Conservation (phyloP, 2,113 vertebrate species). For the Pseudolaguvia tuberculata region DNA sequence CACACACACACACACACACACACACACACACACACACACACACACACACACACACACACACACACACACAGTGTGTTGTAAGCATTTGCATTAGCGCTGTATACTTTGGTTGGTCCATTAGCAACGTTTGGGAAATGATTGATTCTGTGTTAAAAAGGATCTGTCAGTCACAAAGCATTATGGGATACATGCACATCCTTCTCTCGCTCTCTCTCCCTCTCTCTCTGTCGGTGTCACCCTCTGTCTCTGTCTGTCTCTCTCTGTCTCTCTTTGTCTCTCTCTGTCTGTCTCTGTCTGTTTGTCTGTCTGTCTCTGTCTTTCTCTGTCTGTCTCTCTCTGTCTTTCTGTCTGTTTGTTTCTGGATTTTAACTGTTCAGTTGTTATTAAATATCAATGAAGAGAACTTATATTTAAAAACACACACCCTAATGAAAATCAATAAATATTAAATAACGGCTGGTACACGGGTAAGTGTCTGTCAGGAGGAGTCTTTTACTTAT, state of each 20-base stretch:
- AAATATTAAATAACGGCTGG: no score
- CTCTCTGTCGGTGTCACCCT: not conserved
- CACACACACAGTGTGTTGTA: slow-evolving; percentile 31
- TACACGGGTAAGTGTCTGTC: no score
- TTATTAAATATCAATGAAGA: no score
- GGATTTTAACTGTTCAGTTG: no score
- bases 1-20: no score
- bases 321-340: not conserved
- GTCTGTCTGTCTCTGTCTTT: not conserved
- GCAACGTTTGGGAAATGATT: slow-evolving; percentile 11
- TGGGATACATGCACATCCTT: not conserved
- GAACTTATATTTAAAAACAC: no score
- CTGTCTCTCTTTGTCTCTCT: not conserved
- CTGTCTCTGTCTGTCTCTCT: no score
- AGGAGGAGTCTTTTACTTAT: no score
- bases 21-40: no score
- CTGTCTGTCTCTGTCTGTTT: not conserved
- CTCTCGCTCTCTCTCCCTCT: not conserved
- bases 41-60: not conserved
- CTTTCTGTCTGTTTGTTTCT: not conserved
- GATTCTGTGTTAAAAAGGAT: slow-evolving; percentile 17
- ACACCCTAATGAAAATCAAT: no score
- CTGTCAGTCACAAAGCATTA: slow-evolving; percentile 18
- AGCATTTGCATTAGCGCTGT: slow-evolving; percentile 24
- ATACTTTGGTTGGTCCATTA: slow-evolving; percentile 20